Evolutionary conservation across 2,888 invertebrate genomes (phyloP), one percentile per base, ranked within the genome.

Genomic region (Brassicogethes aeneus): DNA sequence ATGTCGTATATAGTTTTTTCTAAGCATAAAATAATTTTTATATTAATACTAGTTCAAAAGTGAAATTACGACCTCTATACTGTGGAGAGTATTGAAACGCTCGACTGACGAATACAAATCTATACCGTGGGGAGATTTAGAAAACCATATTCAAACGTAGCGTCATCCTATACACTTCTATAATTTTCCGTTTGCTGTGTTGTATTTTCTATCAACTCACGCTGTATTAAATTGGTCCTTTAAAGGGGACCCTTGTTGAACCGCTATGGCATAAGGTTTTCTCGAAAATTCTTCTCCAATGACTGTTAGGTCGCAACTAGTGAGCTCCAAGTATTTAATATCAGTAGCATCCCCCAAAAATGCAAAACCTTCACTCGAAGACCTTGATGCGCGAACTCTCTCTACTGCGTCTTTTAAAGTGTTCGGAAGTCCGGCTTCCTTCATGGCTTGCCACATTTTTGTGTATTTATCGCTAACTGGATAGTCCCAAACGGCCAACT

Each of bases 381-480:
- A 77, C 59, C 70, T 75, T 0, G 78, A 75, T n/a, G 69, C 72
- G 13, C 78, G 66, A 0, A 93, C 87, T 42, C 85, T 74, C 5
- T 75, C 72, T 0, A 95, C 70, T 0, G 94, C 96, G 50, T 86
- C 87, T 0, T 85, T 82, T 31, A 88, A 75, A 2, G 78, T 77
- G 17, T 77, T 73, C 0, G 96, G 96, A 8, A 96, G 74, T 0
- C 78, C 80, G 0, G 93, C 87, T 53, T 83, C 82, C 48, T 68
- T 68, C 92, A 96, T 97, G 0, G 91, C 90, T 63, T 94, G 90
- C 89, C 95, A 95, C 85, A 99, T 94, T 70, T 96, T 97, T 31
- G 94, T 96, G 66, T 93, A 97, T 61, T 93, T 96, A 68, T 97
- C 95, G 58, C 93, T 93, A 0, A 97, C 94, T 0, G 97, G 97